A percentile compares a stretch with the other conserved stretches of the same genome.
These are phyloP conservation scores for Heliothis subflexa DNA, from an alignment of 1,140 invertebrate genomes.

Conservation along the genomic window DNA sequence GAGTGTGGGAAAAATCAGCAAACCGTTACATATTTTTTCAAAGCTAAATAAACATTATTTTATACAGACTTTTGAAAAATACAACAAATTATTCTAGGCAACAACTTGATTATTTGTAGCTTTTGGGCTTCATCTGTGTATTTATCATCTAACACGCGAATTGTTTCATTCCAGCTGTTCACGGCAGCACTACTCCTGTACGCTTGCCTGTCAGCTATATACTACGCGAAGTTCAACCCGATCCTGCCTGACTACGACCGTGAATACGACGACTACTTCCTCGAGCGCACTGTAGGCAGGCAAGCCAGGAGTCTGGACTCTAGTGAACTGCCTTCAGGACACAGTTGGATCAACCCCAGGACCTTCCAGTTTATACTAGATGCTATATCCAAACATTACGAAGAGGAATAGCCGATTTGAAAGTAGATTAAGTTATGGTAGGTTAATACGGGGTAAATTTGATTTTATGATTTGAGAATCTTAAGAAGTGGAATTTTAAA, in stretches of 20 bases:
- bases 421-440: background rate
- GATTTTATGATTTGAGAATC: background rate
- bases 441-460: conserved; percentile 62
- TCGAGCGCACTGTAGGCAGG: conserved; percentile 85
- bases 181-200: conserved; percentile 92
- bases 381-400: conserved; percentile 76
- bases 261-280: conserved; percentile 90
- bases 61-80: too few relatives aligned
- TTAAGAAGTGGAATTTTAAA: background rate
- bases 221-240: conserved; percentile 94
- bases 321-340: conserved; percentile 74
- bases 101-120: too few relatives aligned
- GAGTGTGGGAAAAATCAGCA: background rate
- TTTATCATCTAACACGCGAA: background rate
- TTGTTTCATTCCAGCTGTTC: conserved; percentile 88
- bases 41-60: too few relatives aligned
- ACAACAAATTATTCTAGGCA: too few relatives aligned
- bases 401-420: conserved; percentile 57
- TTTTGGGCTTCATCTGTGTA: background rate
- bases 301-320: conserved; percentile 79
- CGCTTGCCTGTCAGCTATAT: conserved; percentile 93
- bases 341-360: conserved; percentile 79
- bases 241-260: conserved; percentile 90
- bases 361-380: conserved; percentile 84
- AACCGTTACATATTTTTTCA: too few relatives aligned